Conservation (phyloP, 2,797 vertebrate species). For the Argya squamiceps region DNA sequence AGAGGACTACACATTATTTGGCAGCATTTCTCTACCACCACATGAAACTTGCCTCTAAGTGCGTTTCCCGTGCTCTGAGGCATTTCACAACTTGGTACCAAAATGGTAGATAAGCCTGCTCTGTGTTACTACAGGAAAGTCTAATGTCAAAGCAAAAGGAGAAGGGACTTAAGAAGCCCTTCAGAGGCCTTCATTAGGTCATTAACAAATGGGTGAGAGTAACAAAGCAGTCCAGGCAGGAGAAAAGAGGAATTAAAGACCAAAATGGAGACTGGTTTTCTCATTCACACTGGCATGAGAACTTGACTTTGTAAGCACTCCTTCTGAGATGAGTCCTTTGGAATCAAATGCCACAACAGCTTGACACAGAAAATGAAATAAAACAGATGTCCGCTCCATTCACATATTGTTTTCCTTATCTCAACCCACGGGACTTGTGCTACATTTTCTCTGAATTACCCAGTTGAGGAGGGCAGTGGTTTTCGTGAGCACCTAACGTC, state of each 20-base stretch:
- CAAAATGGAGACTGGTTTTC: background rate
- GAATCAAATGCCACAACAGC: background rate
- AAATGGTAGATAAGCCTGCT: background rate
- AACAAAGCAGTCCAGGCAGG: background rate
- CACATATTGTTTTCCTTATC: background rate
- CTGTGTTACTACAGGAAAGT: background rate
- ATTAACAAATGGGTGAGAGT: background rate
- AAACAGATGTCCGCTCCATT: background rate
- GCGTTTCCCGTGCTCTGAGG: fast-evolving
- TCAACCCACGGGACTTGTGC: background rate
- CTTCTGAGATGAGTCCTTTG: background rate
- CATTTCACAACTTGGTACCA: background rate
- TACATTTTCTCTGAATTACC: background rate
- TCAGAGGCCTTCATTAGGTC: background rate
- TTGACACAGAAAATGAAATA: background rate
- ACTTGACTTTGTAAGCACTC: background rate
- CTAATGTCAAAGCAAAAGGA: background rate
- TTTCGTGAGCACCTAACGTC: background rate
- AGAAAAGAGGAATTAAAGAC: background rate
- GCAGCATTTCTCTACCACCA: background rate
- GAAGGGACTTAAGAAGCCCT: background rate
- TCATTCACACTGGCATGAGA: background rate
- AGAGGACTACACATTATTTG: background rate
- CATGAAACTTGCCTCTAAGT: background rate
- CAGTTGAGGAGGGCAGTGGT: background rate